Conservation (phyloP, 2,888 invertebrate genomes). For the Dysmachus trigonus region DNA sequence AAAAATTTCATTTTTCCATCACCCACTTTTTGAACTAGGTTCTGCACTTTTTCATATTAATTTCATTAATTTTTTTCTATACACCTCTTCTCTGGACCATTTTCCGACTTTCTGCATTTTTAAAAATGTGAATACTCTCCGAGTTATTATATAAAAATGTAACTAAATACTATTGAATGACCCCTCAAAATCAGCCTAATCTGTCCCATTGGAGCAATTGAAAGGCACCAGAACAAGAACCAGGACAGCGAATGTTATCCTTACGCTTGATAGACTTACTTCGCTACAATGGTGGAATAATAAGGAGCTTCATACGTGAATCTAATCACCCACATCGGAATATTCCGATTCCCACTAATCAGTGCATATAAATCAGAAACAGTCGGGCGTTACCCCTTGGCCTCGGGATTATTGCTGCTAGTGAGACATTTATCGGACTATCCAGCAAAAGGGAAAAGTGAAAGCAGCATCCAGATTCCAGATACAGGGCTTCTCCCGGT, state of each 20-base stretch:
- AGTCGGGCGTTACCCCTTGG: neutral
- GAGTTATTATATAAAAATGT: too few relatives aligned
- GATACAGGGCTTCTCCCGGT: neutral
- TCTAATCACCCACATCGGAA: slow-evolving; percentile 8
- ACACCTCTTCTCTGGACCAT: too few relatives aligned
- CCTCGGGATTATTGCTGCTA: slow-evolving; percentile 13
- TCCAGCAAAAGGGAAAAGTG: neutral
- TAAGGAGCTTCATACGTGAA: neutral
- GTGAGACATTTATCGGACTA: slow-evolving; percentile 1
- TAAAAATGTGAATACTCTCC: too few relatives aligned
- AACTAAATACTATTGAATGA: too few relatives aligned
- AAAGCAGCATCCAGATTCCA: neutral
- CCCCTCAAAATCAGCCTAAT: too few relatives aligned
- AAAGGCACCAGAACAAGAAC: neutral
- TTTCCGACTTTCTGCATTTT: too few relatives aligned
- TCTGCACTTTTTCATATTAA: too few relatives aligned
- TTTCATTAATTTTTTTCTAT: too few relatives aligned
- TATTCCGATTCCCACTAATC: slow-evolving; percentile 37
- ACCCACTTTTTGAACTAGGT: too few relatives aligned
- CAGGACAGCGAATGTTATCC: neutral
- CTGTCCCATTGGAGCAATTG: neutral
- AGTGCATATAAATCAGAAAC: slow-evolving; percentile 41
- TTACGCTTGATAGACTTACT: neutral
- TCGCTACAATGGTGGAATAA: neutral
- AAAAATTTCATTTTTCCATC: too few relatives aligned